Evolutionary conservation across 1,140 invertebrate species (phyloP).

Genomic region (Bombus impatiens): DNA sequence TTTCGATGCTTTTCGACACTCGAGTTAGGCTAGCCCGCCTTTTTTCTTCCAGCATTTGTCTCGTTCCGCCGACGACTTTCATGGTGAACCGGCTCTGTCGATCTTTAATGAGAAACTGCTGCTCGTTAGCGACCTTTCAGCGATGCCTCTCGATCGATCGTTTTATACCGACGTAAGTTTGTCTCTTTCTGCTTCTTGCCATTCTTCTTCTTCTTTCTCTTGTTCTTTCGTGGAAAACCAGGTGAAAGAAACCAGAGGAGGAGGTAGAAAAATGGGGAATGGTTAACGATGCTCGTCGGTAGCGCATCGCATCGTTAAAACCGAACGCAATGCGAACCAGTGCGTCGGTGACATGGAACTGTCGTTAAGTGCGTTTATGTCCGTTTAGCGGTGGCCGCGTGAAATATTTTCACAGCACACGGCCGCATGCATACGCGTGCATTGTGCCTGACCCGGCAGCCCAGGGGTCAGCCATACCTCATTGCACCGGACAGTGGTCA

Average conservation of each 20-base stretch:
- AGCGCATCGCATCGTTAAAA: conserved; percentile 41
- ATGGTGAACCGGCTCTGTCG: conserved; percentile 2
- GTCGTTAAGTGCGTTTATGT: conserved; percentile 67
- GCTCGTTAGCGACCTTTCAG: neutral
- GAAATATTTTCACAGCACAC: conserved; percentile 61
- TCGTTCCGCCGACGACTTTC: conserved; percentile 1
- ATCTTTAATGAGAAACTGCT: conserved; percentile 40
- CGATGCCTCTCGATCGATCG: neutral
- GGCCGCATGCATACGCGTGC: conserved; percentile 23
- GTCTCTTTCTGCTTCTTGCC: neutral
- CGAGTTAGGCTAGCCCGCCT: neutral
- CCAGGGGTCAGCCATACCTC: conserved; percentile 74
- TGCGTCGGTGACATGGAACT: conserved; percentile 58
- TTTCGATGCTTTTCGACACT: neutral
- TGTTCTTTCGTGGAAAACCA: neutral
- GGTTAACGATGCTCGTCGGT: neutral
- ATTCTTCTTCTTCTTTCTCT: no score
- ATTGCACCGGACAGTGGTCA: conserved; percentile 80
- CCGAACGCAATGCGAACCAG: conserved; percentile 43
- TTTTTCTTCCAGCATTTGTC: neutral
- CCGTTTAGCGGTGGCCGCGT: conserved; percentile 59
- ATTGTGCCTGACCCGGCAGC: conserved; percentile 67
- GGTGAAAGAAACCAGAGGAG: neutral
- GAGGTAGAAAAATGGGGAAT: neutral
- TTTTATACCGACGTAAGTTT: no score